Base-by-base conservation (phyloP, 2,888 invertebrate genomes). In the Ormia ochracea region DNA sequence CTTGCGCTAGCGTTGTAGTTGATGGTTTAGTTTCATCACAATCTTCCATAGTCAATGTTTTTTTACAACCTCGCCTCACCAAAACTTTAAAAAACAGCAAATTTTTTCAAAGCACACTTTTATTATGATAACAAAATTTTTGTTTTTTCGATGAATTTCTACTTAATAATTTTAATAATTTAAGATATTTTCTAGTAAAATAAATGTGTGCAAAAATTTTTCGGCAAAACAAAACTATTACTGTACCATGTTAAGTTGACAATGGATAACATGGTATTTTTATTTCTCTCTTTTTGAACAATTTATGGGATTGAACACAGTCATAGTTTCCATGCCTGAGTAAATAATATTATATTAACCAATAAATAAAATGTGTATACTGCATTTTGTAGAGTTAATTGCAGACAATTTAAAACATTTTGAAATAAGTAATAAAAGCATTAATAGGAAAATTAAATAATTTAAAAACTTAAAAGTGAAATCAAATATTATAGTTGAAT, bases 21-120 rank as follows among this genome's bases (percentile, higher is more conserved):
- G 48, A 31, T 43, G 52, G 9, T 36, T 78, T 78, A 17, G 73
- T 73, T 45, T 61, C 73, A 63, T 63, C 70, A 50, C 76, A 31
- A 45, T 86, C 86, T 83, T 87, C 86, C 85, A 85, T 85, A 79
- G 81, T 63, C 78, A 83, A 31, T 43, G 23, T 59, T 56, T 50
- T 70, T 38, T 17, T 33, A 7, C 69, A 52, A 19, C 74, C 58
- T 36, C 36, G 43, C 4, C 66, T 9, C 4, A 59, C 70, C 28
- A 73, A 68, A 58, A 68, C 58, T 66, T 56, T 12, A 74, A 12
- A 14, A 68, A 73, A n/a, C 61, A 43, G 12, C 63, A 75, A 80
- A 77, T 58, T 65, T 50, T 65, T 21, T 74, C 41, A 63, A 78
- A 78, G 43, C 75, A 81, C 75, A 78, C 78, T 78, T 78, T 78